Evolutionary conservation across 2,888 invertebrate species (phyloP), one percentile per base, ranked within the genome.

Genomic region (Listrodromus nycthemerus): DNA sequence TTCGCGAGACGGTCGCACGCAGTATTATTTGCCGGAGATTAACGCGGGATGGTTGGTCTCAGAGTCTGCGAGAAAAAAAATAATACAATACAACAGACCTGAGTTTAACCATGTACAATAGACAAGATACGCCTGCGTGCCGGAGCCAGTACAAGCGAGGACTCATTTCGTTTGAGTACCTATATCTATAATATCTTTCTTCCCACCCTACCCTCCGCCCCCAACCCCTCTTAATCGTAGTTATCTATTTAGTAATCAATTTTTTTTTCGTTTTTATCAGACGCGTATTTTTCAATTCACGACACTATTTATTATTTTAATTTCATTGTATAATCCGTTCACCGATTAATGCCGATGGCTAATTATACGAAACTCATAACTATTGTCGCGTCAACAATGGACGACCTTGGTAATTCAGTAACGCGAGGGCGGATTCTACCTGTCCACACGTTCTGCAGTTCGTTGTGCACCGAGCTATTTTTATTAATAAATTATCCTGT

Each of bases 271-370:
- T 55, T 37, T 13, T 45, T 74, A 45, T 63, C 19, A 48, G 48
- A 63, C 45, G 77, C 75, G 70, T 83, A 82, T 85, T 87, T 79
- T 85, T 79, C 75, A 48, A 70, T 52, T 78, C 82, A 82, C 83
- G 77, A 85, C 78, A 85, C 86, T 89, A 90, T 90, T 90, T 90
- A 90, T 90, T 91, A 87, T 88, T 88, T 88, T 86, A 85, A 65
- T 81, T 74, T 75, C 69, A 77, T 41, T 58, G 27, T 65, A 24
- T 45, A 48, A 48, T 41, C 66, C 71, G 52, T 55, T 71, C 66
- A 52, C 13, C 41, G 76, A 73, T 74, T 55, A 65, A 70, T 70
- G 50, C 45, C n/a, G 13, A 19, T 50, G 16, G 41, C 65, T 65
- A 70, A 33, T 70, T 65, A 24, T 16, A 55, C 24, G 24, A 73